Evolutionary conservation across 2,113 vertebrate species (phyloP), one percentile per base, ranked within the genome.

Genomic region (Otis tarda): DNA sequence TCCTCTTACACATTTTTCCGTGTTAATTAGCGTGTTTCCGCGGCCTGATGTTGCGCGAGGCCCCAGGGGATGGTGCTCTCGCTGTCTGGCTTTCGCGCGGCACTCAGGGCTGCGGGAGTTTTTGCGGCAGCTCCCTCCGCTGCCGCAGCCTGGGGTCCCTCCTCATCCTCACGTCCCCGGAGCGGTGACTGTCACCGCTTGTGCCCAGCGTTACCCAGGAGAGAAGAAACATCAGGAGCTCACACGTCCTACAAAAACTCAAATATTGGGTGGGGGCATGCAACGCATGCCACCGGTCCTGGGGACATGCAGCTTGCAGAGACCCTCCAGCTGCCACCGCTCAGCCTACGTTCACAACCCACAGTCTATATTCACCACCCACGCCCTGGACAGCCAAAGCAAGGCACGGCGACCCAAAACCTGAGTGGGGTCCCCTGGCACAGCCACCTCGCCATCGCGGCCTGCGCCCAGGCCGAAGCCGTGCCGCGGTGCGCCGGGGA

Each of bases 391-490:
- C 4, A 25, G 35, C 4, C 14, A 53, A 67, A 25, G 9, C 3
- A 7, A 68, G 33, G 19, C 25, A n/a, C 2, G 2, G 15, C 14
- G 18, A 75, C 30, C 25, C 5, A 3, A 47, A 47, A 74, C 0
- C 2, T 0, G 5, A 68, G 10, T 1, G 1, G 67, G 28, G 3
- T 63, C 22, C 22, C 7, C 10, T 0, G 0, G 30, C n/a, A 49
- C 0, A 2, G 20, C 53, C 67, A 12, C 52, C 14, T 45, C 2
- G 0, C 13, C 5, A 0, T 35, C 6, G 0, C 11, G 23, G 61
- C 23, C 39, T 10, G 2, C 2, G 0, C 14, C 50, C 31, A 6
- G 30, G 30, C 23, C 27, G 23, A 69, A 70, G 23, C 70, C 14
- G 0, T 6, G 14, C 31, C 3, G 1, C 7, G 7, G 39, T 6